Evolutionary conservation across 2,797 vertebrate species (phyloP).

Genomic region (Thamnophis elegans): DNA sequence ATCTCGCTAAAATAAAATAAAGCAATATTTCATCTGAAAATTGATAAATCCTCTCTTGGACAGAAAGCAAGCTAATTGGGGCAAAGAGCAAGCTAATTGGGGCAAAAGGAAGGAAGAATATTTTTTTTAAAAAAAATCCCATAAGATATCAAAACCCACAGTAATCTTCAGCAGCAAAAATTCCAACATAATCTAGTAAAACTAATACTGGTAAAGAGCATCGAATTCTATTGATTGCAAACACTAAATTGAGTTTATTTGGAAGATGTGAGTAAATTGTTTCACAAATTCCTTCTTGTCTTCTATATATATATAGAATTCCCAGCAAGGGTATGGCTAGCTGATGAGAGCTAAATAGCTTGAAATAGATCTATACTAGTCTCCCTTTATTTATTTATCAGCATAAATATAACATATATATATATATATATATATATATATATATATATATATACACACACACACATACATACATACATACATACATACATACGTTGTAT

Average conservation of each 20-base stretch:
- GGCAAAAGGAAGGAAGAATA: background rate
- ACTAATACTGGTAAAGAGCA: too few relatives aligned
- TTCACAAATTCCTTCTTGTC: background rate
- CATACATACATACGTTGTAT: too few relatives aligned
- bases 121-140: background rate
- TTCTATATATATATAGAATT: too few relatives aligned
- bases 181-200: background rate
- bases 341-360: too few relatives aligned
- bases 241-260: background rate
- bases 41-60: background rate
- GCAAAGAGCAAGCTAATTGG: background rate
- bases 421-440: too few relatives aligned
- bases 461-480: too few relatives aligned
- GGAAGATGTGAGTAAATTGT: background rate
- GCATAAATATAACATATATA: too few relatives aligned
- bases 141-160: background rate
- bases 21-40: background rate
- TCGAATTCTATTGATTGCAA: background rate
- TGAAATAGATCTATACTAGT: too few relatives aligned
- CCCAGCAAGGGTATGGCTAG: too few relatives aligned
- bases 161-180: background rate
- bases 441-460: too few relatives aligned
- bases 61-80: background rate
- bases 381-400: too few relatives aligned
- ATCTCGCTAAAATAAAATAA: background rate